phyloP scores from a whole-genome alignment of 2,113 vertebrate species.

The Sigmodon hispidus region DNA sequence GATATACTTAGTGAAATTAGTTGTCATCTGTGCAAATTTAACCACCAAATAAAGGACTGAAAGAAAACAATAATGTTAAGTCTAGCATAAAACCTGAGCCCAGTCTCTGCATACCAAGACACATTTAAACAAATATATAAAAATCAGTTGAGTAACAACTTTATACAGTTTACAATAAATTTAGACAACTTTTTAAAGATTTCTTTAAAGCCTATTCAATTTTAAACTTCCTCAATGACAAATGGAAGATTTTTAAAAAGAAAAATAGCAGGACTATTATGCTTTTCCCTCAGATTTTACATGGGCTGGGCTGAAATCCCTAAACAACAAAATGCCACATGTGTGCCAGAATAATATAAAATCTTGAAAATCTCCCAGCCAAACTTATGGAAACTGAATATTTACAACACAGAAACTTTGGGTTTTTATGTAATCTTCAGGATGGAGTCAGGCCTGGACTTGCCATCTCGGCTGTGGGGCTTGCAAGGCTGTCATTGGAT shows the following conservation, averaged over 20 bases:
- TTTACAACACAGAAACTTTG: slow-evolving; percentile 76
- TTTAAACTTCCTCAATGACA: slow-evolving; percentile 67
- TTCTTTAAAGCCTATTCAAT: slow-evolving; percentile 46
- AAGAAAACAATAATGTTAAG: slow-evolving; percentile 71
- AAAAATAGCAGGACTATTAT: slow-evolving; percentile 54
- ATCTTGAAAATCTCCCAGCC: slow-evolving; percentile 76
- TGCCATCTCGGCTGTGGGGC: slow-evolving; percentile 94
- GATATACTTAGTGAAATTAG: slow-evolving; percentile 30
- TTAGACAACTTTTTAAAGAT: slow-evolving; percentile 46
- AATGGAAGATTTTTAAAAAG: slow-evolving; percentile 46
- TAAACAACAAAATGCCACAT: slow-evolving; percentile 36
- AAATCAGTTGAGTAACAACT: slow-evolving; percentile 68
- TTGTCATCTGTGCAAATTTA: slow-evolving; percentile 54
- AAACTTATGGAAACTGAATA: slow-evolving; percentile 74
- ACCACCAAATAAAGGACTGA: slow-evolving; percentile 67
- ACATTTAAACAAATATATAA: slow-evolving; percentile 59
- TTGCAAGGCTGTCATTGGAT: slow-evolving; percentile 96
- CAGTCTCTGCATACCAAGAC: slow-evolving; percentile 34
- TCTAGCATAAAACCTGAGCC: slow-evolving; percentile 61
- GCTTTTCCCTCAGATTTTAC: slow-evolving; percentile 38
- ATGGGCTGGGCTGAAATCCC: slow-evolving; percentile 33
- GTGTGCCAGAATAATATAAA: slow-evolving; percentile 69
- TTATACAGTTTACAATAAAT: slow-evolving; percentile 54
- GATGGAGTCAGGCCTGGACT: slow-evolving; percentile 95
- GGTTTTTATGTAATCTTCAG: slow-evolving; percentile 80